phyloP scores from a whole-genome alignment of 2,113 vertebrate species.

The Saguinus midas region DNA sequence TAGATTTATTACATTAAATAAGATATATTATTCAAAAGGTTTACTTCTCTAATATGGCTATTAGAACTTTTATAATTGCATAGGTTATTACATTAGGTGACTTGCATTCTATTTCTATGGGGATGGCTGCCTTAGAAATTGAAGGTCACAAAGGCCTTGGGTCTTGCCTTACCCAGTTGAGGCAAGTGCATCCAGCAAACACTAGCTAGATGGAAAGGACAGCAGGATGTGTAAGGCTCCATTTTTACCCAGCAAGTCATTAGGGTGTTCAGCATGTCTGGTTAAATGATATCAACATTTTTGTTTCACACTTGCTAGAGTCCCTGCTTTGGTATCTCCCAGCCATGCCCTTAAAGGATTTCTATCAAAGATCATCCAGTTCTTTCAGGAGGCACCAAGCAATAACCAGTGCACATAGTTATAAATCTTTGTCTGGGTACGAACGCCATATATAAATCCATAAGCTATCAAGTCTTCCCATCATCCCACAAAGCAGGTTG shows the following conservation, averaged over 20 bases:
- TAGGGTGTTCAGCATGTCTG: not conserved
- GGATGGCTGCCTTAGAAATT: rapidly evolving
- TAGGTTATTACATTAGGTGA: too few relatives aligned
- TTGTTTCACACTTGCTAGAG: not conserved
- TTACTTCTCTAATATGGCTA: not conserved
- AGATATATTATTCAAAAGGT: not conserved
- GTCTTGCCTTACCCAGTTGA: rapidly evolving
- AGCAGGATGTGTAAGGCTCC: too few relatives aligned
- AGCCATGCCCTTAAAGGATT: not conserved
- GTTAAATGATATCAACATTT: not conserved
- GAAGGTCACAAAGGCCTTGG: not conserved
- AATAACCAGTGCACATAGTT: rapidly evolving
- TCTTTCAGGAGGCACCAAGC: not conserved
- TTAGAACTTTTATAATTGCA: not conserved
- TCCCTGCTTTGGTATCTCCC: not conserved
- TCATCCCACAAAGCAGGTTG: rapidly evolving
- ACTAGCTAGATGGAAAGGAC: rapidly evolving
- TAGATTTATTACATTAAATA: not conserved
- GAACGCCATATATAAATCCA: rapidly evolving
- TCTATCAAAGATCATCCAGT: too few relatives aligned
- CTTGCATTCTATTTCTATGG: rapidly evolving
- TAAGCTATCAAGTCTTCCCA: rapidly evolving
- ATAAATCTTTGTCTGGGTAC: not conserved
- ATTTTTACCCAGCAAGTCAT: not conserved
- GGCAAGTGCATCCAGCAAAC: not conserved